Evolutionary conservation across 2,797 vertebrate species (phyloP).

Genomic region (Liasis olivaceus): DNA sequence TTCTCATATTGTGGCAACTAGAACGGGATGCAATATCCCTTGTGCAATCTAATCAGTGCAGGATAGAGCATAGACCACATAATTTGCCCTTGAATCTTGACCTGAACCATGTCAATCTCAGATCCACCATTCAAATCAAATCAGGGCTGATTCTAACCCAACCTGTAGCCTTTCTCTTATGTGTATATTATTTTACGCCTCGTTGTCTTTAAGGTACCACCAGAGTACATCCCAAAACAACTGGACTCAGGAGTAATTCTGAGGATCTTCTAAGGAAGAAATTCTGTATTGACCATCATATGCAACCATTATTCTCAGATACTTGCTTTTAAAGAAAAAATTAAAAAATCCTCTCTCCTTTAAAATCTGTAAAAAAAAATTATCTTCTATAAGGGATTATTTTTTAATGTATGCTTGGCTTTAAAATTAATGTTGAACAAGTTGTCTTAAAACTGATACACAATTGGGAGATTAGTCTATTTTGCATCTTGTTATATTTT

Average conservation of each 20-base stretch:
- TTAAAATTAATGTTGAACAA: neutral
- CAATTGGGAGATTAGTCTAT: neutral
- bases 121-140: neutral
- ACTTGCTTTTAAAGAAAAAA: neutral
- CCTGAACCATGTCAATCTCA: neutral
- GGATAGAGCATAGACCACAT: neutral
- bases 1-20: neutral
- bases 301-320: neutral
- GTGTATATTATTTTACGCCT: neutral
- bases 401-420: neutral
- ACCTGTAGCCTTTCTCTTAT: neutral
- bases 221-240: neutral
- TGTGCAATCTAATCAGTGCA: neutral
- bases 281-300: neutral
- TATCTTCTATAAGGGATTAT: neutral
- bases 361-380: neutral
- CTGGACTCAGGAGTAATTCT: neutral
- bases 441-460: neutral
- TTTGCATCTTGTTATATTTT: neutral
- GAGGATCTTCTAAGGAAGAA: neutral
- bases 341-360: neutral
- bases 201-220: neutral
- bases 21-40: neutral
- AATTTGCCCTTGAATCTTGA: neutral
- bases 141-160: neutral